Percentiles rank a stretch among this genome's conserved stretches.
Conservation (phyloP, 1,140 invertebrate genomes). For the Bemisia tabaci region DNA sequence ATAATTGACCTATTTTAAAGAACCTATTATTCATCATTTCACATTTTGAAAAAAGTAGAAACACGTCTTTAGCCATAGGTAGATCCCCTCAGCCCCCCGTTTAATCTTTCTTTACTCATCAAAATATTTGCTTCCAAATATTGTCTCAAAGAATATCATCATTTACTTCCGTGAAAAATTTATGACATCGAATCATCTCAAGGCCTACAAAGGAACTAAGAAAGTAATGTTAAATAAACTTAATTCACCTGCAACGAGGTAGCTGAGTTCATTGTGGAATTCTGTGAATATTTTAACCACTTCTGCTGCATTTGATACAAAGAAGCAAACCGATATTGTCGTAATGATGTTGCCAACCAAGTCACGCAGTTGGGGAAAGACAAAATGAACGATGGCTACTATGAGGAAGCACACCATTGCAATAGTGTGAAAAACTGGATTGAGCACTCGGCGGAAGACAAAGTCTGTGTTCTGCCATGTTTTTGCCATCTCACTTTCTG, state of each 20-base stretch:
- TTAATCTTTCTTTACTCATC: too few relatives aligned
- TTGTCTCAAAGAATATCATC: too few relatives aligned
- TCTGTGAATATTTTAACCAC: constrained; percentile 64
- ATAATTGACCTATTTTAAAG: too few relatives aligned
- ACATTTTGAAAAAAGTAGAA: too few relatives aligned
- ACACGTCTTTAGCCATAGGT: too few relatives aligned
- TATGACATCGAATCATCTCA: too few relatives aligned
- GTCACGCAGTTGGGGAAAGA: constrained; percentile 66
- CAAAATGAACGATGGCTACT: constrained; percentile 66
- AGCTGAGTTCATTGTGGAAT: constrained; percentile 59
- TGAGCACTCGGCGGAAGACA: constrained; percentile 53
- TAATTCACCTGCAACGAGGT: constrained; percentile 61
- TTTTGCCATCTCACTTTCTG: constrained; percentile 38
- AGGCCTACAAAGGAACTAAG: too few relatives aligned
- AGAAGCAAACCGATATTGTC: constrained; percentile 58
- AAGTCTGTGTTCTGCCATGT: constrained; percentile 55
- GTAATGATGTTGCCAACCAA: constrained; percentile 70
- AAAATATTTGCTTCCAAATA: too few relatives aligned
- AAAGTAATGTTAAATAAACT: too few relatives aligned
- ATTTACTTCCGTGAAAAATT: too few relatives aligned
- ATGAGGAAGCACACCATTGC: constrained; percentile 53
- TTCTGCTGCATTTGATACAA: constrained; percentile 57
- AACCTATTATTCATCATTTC: too few relatives aligned
- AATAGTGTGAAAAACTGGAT: constrained; percentile 57
- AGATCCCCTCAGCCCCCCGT: too few relatives aligned